A percentile compares a stretch with the other conserved stretches of the same genome.
Conservation (phyloP, 2,113 vertebrate species). For the Cygnus atratus region DNA sequence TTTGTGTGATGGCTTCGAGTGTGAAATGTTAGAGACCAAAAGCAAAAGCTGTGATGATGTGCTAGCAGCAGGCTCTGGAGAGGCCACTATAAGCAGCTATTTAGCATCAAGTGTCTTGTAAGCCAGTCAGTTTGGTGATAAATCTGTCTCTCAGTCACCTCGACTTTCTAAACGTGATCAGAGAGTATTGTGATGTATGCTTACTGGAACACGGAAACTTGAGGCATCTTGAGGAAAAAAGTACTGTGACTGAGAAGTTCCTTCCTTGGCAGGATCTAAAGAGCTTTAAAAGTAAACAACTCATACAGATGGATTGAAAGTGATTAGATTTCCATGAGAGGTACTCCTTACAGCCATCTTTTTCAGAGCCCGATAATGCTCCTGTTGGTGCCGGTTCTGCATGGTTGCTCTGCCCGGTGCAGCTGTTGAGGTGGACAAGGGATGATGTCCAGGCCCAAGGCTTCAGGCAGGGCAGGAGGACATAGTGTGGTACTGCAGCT, state of each 20-base stretch:
- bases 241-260: not conserved
- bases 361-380: not conserved
- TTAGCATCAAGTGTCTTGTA: not conserved
- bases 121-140: not conserved
- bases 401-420: not conserved
- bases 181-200: not conserved
- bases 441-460: accelerated
- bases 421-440: not conserved
- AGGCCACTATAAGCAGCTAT: not conserved
- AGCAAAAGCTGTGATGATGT: not conserved
- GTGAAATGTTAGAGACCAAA: not conserved
- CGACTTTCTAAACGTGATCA: not conserved
- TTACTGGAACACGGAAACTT: not conserved
- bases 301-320: not conserved
- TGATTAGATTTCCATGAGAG: not conserved
- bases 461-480: not conserved
- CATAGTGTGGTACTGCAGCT: too few relatives aligned
- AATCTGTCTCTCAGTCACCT: not conserved
- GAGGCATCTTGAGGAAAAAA: not conserved
- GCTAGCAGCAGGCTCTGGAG: not conserved
- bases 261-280: not conserved
- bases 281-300: not conserved
- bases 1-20: not conserved
- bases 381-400: not conserved
- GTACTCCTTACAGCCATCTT: not conserved